Evolutionary conservation across 2,888 invertebrate genomes (phyloP).

Genomic region (Vannuccia rotundouncinata): DNA sequence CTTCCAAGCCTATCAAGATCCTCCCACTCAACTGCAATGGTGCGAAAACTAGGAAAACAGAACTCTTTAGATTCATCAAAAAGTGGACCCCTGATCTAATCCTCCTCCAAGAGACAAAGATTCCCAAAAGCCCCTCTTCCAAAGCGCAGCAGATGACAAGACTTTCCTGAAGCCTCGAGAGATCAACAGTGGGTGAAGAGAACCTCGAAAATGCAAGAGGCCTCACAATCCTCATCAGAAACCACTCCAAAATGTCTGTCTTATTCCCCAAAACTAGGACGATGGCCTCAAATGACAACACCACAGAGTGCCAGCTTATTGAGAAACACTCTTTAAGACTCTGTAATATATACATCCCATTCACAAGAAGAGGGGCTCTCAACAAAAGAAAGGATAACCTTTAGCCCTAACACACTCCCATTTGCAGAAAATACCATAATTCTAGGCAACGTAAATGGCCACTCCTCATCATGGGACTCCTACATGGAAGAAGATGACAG

Average conservation of each 20-base stretch:
- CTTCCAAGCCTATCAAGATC: no score
- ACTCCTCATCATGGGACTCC: background rate
- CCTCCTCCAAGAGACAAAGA: constrained; percentile 7
- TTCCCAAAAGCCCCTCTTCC: background rate
- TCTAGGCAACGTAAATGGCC: background rate
- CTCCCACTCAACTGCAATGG: background rate
- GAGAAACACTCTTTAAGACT: background rate
- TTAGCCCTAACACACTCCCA: background rate
- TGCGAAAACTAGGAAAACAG: background rate
- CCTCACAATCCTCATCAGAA: background rate
- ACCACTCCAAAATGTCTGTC: background rate
- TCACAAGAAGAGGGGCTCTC: background rate
- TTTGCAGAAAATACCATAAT: constrained; percentile 3
- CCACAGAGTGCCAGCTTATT: background rate
- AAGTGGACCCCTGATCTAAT: background rate
- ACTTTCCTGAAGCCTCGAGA: constrained; percentile 6
- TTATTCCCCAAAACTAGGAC: background rate
- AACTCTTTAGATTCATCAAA: background rate
- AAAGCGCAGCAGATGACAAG: background rate
- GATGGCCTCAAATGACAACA: background rate
- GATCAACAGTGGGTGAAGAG: background rate
- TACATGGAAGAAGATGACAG: constrained; percentile 3
- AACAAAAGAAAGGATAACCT: background rate
- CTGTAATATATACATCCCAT: background rate
- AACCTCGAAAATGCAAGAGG: background rate